These are phyloP conservation scores for Phalera bucephala DNA, from an alignment of 2,888 invertebrate genomes.

Conservation along the genomic window DNA sequence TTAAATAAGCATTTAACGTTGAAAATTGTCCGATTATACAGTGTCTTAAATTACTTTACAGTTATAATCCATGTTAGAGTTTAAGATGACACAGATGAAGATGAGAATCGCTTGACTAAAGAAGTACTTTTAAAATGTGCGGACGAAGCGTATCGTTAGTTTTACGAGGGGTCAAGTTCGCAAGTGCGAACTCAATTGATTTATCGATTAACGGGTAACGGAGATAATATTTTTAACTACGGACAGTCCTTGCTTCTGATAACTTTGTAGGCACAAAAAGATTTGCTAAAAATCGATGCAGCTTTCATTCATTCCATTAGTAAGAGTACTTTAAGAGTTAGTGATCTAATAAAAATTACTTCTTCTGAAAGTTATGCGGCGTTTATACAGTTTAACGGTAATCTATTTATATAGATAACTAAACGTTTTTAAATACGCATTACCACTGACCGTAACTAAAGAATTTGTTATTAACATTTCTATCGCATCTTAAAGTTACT, in stretches of 20 bases:
- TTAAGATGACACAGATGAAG: conserved; percentile 27
- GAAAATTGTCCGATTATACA: conserved; percentile 7
- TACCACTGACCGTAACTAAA: too few species aligned
- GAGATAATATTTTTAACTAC: conserved; percentile 34
- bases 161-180: conserved; percentile 68
- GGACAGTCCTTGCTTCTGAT: conserved; percentile 11
- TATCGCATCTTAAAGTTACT: too few species aligned
- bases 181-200: conserved; percentile 52
- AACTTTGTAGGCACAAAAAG: background rate
- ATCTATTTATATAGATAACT: too few species aligned
- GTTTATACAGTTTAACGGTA: too few species aligned
- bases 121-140: conserved; percentile 26
- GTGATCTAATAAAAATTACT: too few species aligned
- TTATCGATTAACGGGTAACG: conserved; percentile 43
- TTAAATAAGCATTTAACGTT: conserved; percentile 10
- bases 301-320: too few species aligned
- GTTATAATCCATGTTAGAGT: conserved; percentile 11
- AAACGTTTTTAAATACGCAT: too few species aligned
- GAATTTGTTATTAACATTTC: too few species aligned
- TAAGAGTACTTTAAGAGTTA: too few species aligned
- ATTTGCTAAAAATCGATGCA: background rate
- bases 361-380: too few species aligned
- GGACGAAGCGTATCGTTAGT: conserved; percentile 44
- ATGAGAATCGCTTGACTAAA: conserved; percentile 26
- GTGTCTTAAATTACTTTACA: conserved; percentile 10